A percentile compares a stretch with the other conserved stretches of the same genome.
These are phyloP conservation scores for Lota lota DNA, from an alignment of 2,113 vertebrate genomes.

Conservation along the genomic window DNA sequence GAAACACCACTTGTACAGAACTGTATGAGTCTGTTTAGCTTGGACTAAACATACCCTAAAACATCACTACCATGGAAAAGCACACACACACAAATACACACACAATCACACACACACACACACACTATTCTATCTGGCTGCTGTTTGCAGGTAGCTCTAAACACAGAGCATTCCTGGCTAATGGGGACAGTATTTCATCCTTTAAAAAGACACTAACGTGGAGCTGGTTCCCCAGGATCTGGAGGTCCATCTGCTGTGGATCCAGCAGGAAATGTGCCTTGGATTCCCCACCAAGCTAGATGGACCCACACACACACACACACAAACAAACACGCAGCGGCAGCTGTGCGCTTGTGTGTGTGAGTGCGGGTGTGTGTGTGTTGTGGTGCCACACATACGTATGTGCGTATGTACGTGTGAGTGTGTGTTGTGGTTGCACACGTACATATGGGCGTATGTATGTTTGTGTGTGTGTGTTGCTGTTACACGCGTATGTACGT, in stretches of 20 bases:
- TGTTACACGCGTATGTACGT: constrained; percentile 16
- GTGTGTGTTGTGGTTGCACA: background rate
- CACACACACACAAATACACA: background rate
- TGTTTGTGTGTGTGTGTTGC: background rate
- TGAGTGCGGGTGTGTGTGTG: too few species aligned
- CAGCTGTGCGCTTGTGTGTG: too few species aligned
- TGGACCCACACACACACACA: background rate
- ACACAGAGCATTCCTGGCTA: constrained; percentile 51
- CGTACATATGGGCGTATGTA: background rate
- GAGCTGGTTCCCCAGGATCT: constrained; percentile 32
- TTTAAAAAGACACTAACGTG: constrained; percentile 38
- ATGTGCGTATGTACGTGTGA: constrained; percentile 5
- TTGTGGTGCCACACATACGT: constrained; percentile 18
- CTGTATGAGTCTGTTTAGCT: too few species aligned
- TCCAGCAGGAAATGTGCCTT: constrained; percentile 35
- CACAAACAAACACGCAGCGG: too few species aligned
- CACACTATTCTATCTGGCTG: constrained; percentile 23
- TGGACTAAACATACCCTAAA: too few species aligned
- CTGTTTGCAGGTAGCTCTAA: constrained; percentile 41
- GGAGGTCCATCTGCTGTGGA: constrained; percentile 49
- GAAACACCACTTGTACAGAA: too few species aligned
- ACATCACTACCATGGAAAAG: too few species aligned
- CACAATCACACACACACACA: background rate
- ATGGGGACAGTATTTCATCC: constrained; percentile 46
- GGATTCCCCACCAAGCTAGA: constrained; percentile 16